phyloP scores from a whole-genome alignment of 1,140 invertebrate genomes.

The Periplaneta americana region DNA sequence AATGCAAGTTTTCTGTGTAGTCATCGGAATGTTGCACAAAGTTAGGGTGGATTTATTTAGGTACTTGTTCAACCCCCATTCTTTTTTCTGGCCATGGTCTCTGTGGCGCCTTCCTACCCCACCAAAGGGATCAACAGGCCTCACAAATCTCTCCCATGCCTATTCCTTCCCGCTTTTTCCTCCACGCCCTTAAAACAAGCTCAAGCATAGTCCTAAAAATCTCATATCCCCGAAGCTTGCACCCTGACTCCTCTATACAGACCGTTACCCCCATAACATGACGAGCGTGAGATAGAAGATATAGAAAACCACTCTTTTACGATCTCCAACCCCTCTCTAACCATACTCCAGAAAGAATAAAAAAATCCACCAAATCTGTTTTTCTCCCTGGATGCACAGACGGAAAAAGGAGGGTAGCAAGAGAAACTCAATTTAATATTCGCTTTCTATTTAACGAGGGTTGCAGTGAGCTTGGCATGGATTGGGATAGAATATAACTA shows the following conservation, averaged over 20 bases:
- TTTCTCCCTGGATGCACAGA: conserved; percentile 1
- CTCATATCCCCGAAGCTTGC: not conserved
- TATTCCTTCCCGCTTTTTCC: not conserved
- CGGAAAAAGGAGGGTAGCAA: not conserved
- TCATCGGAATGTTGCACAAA: too few species aligned
- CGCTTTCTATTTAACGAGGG: conserved; percentile 8
- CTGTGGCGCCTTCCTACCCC: not conserved
- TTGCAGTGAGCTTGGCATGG: not conserved
- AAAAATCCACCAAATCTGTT: not conserved
- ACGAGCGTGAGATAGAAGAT: not conserved
- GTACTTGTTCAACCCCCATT: not conserved
- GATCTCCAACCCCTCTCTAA: not conserved
- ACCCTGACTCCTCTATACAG: not conserved
- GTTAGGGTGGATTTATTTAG: not conserved
- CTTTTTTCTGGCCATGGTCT: not conserved
- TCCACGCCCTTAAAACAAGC: too few species aligned
- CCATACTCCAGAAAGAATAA: not conserved
- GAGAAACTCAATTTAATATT: conserved; percentile 6
- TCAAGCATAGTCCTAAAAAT: too few species aligned
- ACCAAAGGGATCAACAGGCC: not conserved
- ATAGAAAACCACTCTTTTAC: conserved; percentile 1
- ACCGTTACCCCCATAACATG: not conserved
- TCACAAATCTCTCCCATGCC: not conserved
- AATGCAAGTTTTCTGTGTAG: too few species aligned
- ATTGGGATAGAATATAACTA: not conserved